Evolutionary conservation across 1,140 invertebrate genomes (phyloP), one percentile per base, ranked within the genome.

Genomic region (Ceratina calcarata): DNA sequence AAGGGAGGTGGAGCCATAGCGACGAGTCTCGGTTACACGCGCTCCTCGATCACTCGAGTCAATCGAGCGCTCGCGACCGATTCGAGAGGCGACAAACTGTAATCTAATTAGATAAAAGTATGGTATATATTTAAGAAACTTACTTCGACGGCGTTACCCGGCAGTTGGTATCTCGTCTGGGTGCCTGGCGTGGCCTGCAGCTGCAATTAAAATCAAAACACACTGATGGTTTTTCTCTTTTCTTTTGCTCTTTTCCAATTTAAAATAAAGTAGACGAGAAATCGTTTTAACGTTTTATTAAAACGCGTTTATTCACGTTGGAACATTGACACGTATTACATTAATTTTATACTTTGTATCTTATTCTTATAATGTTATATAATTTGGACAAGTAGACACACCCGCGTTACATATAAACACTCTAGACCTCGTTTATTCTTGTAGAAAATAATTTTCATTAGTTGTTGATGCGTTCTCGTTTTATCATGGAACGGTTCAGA

Each of bases 1-100:
- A 90, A 88, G 89, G 86, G 87, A 91, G 90, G 88, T 91, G 89
- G 88, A 91, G 78, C 85, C 84, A 87, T 67, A 86, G 86, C 87
- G 76, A 85, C 71, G 66, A 70, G 61, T 27, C 12, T 37, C 49
- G 49, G n/a, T 57, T 22, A 67, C 64, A 20, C 64, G 53, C 20
- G 53, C 16, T 45, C 8, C n/a, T 75, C n/a, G 37, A 61, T 24
- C 37, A 13, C 66, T 49, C 37, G 37, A 45, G 72, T 75, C 15
- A 45, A 45, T 75, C 61, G 61, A 65, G 22, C 8, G 15, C 12
- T 57, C 72, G 62, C 27, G 61, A 66, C 27, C 60, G 72, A 55
- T 66, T 66, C 27, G 27, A 69, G 62, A 69, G 66, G 22, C 45
- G 22, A 65, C 22, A 22, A 22, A 73, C 37, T 73, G 16, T 27